A percentile compares a stretch with the other conserved stretches of the same genome.
Evolutionary conservation across 37 sponge, comb jelly and placozoan genomes (phyloP).

Genomic region (Mnemiopsis leidyi): DNA sequence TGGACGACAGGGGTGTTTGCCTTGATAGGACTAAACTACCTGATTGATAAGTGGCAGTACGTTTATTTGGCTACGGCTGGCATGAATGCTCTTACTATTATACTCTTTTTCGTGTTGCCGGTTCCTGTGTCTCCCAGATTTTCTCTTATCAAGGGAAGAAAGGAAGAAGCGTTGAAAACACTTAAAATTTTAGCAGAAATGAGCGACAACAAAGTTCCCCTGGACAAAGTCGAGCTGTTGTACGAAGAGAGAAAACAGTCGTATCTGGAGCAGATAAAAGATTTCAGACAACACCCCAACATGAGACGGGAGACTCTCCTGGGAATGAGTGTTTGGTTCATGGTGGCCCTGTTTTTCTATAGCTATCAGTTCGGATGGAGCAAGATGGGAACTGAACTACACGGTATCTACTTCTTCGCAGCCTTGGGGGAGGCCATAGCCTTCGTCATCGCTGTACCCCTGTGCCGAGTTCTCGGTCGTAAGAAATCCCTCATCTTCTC

Average conservation of each 20-base stretch:
- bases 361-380: background rate
- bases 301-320: background rate
- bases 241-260: background rate
- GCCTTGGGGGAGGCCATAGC: background rate
- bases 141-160: background rate
- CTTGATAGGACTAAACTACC: background rate
- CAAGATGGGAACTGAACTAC: background rate
- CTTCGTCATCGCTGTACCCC: background rate
- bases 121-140: conserved; percentile 11
- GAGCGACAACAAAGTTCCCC: background rate
- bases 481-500: background rate
- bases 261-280: background rate
- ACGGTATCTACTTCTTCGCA: background rate
- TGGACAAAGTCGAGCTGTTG: background rate
- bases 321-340: background rate
- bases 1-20: background rate
- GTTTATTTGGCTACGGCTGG: background rate
- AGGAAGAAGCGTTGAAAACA: background rate
- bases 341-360: background rate
- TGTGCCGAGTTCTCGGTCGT: background rate
- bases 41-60: background rate
- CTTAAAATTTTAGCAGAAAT: background rate
- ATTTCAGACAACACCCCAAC: background rate
- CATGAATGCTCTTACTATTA: background rate
- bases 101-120: background rate